Base-by-base conservation (phyloP, 2,797 vertebrate genomes). In the Clarias pachynema region DNA sequence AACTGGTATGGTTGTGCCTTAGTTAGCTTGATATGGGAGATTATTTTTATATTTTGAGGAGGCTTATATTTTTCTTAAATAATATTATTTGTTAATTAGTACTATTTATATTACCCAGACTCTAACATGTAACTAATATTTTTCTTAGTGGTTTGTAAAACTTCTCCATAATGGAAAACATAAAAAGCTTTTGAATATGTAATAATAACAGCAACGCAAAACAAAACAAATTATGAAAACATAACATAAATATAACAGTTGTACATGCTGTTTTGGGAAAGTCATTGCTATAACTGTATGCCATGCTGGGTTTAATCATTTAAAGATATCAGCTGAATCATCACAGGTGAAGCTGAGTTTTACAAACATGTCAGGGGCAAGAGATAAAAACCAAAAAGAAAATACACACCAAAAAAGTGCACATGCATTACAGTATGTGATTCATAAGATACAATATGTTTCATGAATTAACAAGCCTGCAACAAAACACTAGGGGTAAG, bases 11-110 rank as follows among this genome's bases (percentile, higher is more conserved):
- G 14, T 70, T 75, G 62, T 77, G 83, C 56, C 24, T 66, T 44
- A 62, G 82, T 85, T 63, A 86, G 69, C 53, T 59, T 79, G 74
- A 82, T 88, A 66, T 81, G 49, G 72, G 34, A 37, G 5, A 37
- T 0, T 5, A 37, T 37, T 37, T 37, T 37, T 37, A 37, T 37
- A 37, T 5, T 37, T 5, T 83, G 81, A 77, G 83, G n/a, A 73
- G 82, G 62, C 84, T 75, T 70, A 53, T 70, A 59, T 82, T 49
- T 74, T 81, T 24, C 70, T 69, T 77, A 68, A 85, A 53, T 40
- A 73, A 29, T 3, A 53, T 56, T 56, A 31, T 40, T 57, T 56
- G 56, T 29, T 49, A 31, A 20, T 31, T 57, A 34, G 12, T 24
- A 59, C 18, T 24, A 5, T 37, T 78, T 34, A 34, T 10, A 57